phyloP scores from a whole-genome alignment of 2,888 invertebrate species.

The Drosophila cognata region DNA sequence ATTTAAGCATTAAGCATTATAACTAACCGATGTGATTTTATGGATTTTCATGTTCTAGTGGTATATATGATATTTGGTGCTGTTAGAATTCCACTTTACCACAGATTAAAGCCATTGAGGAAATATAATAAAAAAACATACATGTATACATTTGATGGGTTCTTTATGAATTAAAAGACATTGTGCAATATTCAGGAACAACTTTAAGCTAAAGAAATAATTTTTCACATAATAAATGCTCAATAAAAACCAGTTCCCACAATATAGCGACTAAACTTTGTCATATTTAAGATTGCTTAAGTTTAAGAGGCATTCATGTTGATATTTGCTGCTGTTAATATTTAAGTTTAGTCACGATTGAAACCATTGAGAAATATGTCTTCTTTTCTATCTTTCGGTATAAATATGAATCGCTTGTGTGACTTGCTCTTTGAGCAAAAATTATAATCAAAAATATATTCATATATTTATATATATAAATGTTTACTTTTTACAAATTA shows the following conservation, averaged over 20 bases:
- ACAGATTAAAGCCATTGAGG: neutral
- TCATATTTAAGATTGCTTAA: neutral
- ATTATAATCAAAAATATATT: neutral
- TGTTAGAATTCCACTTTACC: neutral
- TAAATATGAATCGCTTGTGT: neutral
- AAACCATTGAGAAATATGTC: neutral
- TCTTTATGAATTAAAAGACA: neutral
- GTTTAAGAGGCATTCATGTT: neutral
- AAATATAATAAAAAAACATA: neutral
- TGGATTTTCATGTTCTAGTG: neutral
- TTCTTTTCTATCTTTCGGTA: neutral
- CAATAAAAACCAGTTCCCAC: slow-evolving; percentile 26
- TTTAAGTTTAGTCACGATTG: neutral
- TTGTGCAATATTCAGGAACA: neutral
- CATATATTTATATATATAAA: neutral
- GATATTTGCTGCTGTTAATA: neutral
- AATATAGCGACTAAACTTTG: neutral
- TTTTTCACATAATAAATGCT: neutral
- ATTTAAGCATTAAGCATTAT: neutral
- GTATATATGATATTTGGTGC: neutral
- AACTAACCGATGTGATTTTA: neutral
- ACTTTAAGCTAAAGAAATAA: neutral
- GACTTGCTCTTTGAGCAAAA: neutral
- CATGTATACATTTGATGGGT: neutral
- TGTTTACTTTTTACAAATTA: neutral